phyloP scores from a whole-genome alignment of 2,797 vertebrate genomes.

The Spinus pinus region DNA sequence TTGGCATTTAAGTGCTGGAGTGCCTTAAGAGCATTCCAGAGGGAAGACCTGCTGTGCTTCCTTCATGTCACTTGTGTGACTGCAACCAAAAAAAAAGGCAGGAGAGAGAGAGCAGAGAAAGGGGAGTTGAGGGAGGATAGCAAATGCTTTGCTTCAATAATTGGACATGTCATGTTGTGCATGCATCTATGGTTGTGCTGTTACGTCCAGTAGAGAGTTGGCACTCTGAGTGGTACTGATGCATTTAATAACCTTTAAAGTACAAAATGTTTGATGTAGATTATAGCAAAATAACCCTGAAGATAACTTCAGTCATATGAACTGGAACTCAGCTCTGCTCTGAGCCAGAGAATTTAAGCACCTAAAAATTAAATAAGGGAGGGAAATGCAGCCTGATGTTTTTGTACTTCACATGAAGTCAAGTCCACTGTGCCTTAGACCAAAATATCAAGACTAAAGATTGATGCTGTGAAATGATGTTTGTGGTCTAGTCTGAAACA shows the following conservation, averaged over 20 bases:
- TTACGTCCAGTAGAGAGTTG: background rate
- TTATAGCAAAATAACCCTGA: background rate
- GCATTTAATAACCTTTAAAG: background rate
- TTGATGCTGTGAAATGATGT: rapidly evolving
- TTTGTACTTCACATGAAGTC: background rate
- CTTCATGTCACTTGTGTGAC: background rate
- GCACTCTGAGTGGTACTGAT: background rate
- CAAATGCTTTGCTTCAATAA: background rate
- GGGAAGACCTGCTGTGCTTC: background rate
- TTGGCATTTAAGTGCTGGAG: background rate
- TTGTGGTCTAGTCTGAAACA: background rate
- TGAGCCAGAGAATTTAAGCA: background rate
- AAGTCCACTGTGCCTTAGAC: background rate
- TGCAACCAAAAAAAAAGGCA: background rate
- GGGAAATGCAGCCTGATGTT: background rate
- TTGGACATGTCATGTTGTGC: background rate
- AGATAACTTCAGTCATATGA: background rate
- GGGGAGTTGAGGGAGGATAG: background rate
- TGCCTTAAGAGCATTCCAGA: background rate
- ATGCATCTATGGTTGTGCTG: rapidly evolving
- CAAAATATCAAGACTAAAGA: background rate
- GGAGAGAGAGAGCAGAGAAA: background rate
- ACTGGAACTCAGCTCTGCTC: background rate
- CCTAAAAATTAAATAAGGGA: background rate
- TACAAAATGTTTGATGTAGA: background rate